These are phyloP conservation scores for Python bivittatus DNA, from an alignment of 2,113 vertebrate genomes.

Conservation along the genomic window DNA sequence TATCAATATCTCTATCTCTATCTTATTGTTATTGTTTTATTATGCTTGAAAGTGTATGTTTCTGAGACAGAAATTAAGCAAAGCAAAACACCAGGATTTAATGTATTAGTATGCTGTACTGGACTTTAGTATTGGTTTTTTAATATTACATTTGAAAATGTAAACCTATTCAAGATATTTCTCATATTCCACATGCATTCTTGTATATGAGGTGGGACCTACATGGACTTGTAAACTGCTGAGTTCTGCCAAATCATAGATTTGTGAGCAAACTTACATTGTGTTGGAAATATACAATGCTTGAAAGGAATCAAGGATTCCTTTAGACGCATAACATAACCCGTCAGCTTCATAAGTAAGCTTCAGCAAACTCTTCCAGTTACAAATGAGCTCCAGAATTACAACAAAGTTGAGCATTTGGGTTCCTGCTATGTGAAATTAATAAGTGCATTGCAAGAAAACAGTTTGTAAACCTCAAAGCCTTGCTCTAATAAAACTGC, in stretches of 20 bases:
- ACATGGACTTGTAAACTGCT: neutral
- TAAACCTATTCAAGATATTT: conserved; percentile 10
- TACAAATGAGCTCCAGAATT: neutral
- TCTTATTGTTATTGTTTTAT: neutral
- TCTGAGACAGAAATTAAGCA: neutral
- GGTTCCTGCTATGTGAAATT: neutral
- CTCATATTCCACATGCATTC: neutral
- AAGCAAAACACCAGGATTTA: conserved; percentile 25
- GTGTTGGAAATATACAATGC: neutral
- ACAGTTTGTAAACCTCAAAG: neutral
- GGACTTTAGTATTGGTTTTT: conserved; percentile 16
- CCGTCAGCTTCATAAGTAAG: neutral
- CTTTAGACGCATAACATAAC: neutral
- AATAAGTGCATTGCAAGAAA: neutral
- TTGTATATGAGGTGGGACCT: neutral
- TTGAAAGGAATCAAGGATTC: neutral
- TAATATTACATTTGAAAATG: conserved; percentile 23
- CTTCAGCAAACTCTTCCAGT: neutral
- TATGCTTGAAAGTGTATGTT: neutral
- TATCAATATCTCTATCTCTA: neutral
- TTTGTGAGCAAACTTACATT: neutral
- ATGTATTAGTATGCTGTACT: conserved; percentile 17
- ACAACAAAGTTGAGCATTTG: neutral
- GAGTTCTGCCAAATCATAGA: neutral
- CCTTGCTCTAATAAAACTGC: neutral